Conservation (phyloP, 2,888 invertebrate species). For the Coecobrya sp. region DNA sequence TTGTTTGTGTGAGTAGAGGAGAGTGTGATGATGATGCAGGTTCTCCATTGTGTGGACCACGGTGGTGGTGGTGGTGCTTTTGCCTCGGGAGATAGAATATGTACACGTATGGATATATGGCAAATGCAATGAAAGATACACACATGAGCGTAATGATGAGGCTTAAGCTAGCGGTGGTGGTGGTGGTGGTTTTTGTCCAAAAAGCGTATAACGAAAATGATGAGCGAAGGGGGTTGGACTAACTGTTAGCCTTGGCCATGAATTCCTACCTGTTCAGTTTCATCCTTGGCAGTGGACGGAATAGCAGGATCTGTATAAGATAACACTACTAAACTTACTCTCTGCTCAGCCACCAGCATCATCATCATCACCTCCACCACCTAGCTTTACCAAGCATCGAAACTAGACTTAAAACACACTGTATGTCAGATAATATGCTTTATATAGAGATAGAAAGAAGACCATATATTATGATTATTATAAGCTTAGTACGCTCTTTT, state of each 20-base stretch:
- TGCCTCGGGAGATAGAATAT: background rate
- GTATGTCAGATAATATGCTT: conserved; percentile 42
- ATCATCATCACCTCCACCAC: conserved; percentile 1
- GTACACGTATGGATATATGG: background rate
- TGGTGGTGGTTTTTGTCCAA: conserved; percentile 77
- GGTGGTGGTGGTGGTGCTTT: conserved; percentile 37
- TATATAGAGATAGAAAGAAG: background rate
- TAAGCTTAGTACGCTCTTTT: background rate
- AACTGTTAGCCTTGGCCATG: conserved; percentile 87
- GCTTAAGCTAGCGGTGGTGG: conserved; percentile 47
- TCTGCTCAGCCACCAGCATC: background rate
- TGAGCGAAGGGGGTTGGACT: conserved; percentile 84
- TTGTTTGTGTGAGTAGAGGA: background rate
- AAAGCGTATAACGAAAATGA: conserved; percentile 71
- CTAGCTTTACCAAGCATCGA: conserved; percentile 31
- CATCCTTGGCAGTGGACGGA: conserved; percentile 86
- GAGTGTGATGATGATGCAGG: no score
- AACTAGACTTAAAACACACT: conserved; percentile 57
- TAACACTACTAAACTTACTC: conserved; percentile 58
- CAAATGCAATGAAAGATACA: background rate
- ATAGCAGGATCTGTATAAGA: conserved; percentile 78
- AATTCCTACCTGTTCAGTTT: conserved; percentile 86
- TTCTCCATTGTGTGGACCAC: conserved; percentile 16
- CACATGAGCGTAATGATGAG: conserved; percentile 41
- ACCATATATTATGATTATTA: background rate